Conservation (phyloP, 2,797 vertebrate genomes). For the Microchirus variegatus region DNA sequence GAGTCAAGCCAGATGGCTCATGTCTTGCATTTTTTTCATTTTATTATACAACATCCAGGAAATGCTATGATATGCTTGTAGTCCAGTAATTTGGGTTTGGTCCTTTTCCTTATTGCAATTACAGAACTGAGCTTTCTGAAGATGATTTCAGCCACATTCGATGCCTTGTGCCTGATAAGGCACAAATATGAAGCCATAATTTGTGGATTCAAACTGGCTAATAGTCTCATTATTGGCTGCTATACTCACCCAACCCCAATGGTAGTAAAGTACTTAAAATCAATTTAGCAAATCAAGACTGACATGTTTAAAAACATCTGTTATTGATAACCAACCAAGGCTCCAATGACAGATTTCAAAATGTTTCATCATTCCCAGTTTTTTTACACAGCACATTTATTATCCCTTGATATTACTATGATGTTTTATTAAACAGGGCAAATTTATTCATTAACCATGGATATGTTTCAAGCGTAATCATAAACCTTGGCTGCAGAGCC, state of each 20-base stretch:
- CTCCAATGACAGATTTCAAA: conserved; percentile 12
- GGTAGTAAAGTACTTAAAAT: background rate
- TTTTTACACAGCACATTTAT: conserved; percentile 24
- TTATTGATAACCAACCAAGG: conserved; percentile 22
- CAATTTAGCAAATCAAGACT: conserved; percentile 9
- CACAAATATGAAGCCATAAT: background rate
- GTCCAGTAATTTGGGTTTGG: conserved; percentile 6
- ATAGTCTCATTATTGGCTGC: too few relatives aligned
- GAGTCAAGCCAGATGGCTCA: conserved; percentile 14
- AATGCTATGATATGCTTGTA: conserved; percentile 8
- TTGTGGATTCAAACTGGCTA: background rate
- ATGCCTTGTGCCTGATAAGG: background rate
- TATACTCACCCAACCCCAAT: background rate
- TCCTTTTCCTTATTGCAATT: conserved; percentile 5
- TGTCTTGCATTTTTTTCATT: conserved; percentile 8
- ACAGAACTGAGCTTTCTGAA: too few relatives aligned
- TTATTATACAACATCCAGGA: conserved; percentile 10
- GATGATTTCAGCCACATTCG: too few relatives aligned
- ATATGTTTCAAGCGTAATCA: conserved; percentile 19
- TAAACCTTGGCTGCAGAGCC: conserved; percentile 24
- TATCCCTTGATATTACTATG: conserved; percentile 24
- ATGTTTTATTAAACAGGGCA: conserved; percentile 18
- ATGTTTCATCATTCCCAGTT: conserved; percentile 16
- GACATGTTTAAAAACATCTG: conserved; percentile 23
- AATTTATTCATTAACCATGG: conserved; percentile 19